Evolutionary conservation across 1,140 invertebrate genomes (phyloP).

Genomic region (Contarinia nasturtii): DNA sequence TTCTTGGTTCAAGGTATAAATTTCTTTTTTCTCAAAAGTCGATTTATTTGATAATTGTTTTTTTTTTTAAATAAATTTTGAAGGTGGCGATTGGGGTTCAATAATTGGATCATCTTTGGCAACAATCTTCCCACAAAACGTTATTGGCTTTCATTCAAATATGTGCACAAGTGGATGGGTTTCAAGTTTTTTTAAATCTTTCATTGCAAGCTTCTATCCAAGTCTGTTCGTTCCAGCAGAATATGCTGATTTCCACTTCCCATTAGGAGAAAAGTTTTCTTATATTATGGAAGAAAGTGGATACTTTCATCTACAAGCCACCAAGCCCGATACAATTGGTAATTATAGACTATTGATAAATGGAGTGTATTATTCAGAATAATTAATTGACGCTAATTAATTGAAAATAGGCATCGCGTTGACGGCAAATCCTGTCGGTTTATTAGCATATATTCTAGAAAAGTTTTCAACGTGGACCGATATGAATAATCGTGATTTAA

Average conservation of each 20-base stretch:
- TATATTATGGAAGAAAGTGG: slow-evolving; percentile 47
- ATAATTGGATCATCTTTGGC: slow-evolving; percentile 37
- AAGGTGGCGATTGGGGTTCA: slow-evolving; percentile 67
- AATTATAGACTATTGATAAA: background rate
- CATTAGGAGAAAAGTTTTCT: slow-evolving; percentile 29
- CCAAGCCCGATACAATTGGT: slow-evolving; percentile 74
- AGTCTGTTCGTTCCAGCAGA: slow-evolving; percentile 33
- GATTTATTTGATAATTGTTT: background rate
- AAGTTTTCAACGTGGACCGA: slow-evolving; percentile 69
- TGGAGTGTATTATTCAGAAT: no score
- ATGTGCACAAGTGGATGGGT: slow-evolving; percentile 19
- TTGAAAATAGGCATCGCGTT: slow-evolving; percentile 33
- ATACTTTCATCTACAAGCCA: slow-evolving; percentile 69
- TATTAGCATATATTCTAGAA: slow-evolving; percentile 70
- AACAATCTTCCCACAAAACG: slow-evolving; percentile 48
- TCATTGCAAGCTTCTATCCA: slow-evolving; percentile 30
- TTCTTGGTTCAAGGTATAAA: slow-evolving; percentile 72
- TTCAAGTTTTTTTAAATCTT: slow-evolving; percentile 7
- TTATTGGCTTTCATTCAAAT: slow-evolving; percentile 39
- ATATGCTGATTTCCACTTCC: slow-evolving; percentile 38
- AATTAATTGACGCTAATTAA: no score
- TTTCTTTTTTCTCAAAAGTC: no score
- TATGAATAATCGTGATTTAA: slow-evolving; percentile 26
- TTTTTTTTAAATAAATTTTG: no score
- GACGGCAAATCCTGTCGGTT: slow-evolving; percentile 44